These are phyloP conservation scores for Glaucopsyche alexis DNA, from an alignment of 2,888 invertebrate species.

Conservation along the genomic window DNA sequence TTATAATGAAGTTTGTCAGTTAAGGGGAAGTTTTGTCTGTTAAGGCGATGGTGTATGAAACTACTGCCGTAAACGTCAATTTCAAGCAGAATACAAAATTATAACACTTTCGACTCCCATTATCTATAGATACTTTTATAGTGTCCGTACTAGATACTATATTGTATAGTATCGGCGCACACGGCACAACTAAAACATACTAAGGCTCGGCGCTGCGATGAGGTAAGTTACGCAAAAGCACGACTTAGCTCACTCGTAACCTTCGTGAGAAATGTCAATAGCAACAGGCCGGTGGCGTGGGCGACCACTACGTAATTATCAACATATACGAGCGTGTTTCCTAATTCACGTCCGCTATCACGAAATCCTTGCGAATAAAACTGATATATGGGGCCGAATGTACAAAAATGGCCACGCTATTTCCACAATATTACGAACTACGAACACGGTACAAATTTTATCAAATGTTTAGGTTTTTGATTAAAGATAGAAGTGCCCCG, in stretches of 20 bases:
- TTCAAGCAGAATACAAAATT: too few species aligned
- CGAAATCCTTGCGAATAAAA: constrained; percentile 4
- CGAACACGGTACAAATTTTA: not conserved
- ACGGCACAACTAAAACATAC: constrained; percentile 65
- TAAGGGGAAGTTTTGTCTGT: too few species aligned
- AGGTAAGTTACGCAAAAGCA: constrained; percentile 75
- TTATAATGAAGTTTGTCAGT: too few species aligned
- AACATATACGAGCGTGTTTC: constrained; percentile 9
- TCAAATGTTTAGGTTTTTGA: not conserved
- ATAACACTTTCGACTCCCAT: constrained; percentile 54
- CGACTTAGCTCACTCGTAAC: constrained; percentile 59
- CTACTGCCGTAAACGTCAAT: too few species aligned
- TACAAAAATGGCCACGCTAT: constrained; percentile 22
- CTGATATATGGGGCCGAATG: not conserved
- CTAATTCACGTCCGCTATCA: constrained; percentile 9
- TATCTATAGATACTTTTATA: constrained; percentile 33
- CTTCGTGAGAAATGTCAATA: constrained; percentile 77
- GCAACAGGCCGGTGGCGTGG: constrained; percentile 54
- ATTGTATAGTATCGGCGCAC: constrained; percentile 53
- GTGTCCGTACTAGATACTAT: constrained; percentile 38
- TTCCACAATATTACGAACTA: not conserved
- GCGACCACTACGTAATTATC: constrained; percentile 47
- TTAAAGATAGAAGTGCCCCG: not conserved
- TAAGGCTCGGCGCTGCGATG: constrained; percentile 55
- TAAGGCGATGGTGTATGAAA: too few species aligned